Conservation (phyloP, 1,140 invertebrate species). For the Solen grandis region DNA sequence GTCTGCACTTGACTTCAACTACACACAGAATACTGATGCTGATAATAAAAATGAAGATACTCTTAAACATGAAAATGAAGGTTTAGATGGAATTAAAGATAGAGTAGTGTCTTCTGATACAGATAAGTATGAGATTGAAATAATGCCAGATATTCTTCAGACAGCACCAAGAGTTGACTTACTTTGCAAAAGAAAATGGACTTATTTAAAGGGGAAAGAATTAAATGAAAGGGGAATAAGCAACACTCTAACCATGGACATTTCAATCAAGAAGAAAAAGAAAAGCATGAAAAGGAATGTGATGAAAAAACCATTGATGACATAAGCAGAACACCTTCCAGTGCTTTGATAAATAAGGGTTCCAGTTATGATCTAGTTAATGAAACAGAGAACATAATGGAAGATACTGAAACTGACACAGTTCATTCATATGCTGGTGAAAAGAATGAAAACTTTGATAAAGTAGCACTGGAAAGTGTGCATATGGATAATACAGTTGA, state of each 20-base stretch:
- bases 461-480: too few relatives aligned
- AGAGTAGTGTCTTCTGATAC: too few relatives aligned
- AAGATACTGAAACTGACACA: neutral
- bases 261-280: too few relatives aligned
- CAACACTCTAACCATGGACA: too few relatives aligned
- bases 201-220: neutral
- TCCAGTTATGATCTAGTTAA: neutral
- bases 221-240: too few relatives aligned
- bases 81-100: too few relatives aligned
- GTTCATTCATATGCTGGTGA: neutral
- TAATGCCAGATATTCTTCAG: neutral
- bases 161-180: conserved; percentile 25
- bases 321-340: neutral
- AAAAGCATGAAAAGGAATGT: neutral
- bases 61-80: too few relatives aligned
- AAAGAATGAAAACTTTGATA: too few relatives aligned
- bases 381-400: neutral
- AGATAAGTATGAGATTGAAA: neutral
- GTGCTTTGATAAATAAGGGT: neutral
- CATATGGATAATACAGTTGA: too few relatives aligned
- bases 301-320: neutral
- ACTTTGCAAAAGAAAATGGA: conserved; percentile 45
- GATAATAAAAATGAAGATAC: too few relatives aligned
- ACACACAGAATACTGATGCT: too few relatives aligned
- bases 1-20: too few relatives aligned